These are phyloP conservation scores for Diceros bicornis DNA, from an alignment of 2,797 vertebrate genomes.

Conservation along the genomic window DNA sequence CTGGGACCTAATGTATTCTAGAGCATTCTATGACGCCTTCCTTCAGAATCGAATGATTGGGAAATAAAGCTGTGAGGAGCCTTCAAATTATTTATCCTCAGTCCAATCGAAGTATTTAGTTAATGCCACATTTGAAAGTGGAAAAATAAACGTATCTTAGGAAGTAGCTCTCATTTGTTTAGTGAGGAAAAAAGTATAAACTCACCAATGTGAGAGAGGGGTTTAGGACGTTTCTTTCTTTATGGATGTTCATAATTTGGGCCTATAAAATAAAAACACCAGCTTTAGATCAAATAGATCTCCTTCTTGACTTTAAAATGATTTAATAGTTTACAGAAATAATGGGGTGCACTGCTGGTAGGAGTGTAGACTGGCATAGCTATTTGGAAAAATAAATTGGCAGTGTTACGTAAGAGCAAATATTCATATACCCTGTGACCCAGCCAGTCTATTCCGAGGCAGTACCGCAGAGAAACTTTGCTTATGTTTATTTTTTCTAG, in stretches of 20 bases:
- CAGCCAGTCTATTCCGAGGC: background rate
- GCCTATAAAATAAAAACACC: background rate
- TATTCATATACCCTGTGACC: background rate
- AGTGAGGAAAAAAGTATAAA: background rate
- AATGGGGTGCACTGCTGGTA: background rate
- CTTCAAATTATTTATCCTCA: background rate
- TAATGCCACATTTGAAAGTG: constrained; percentile 8
- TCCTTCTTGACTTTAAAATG: constrained; percentile 32
- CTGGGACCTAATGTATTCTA: background rate
- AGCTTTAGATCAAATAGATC: background rate
- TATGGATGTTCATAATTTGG: background rate
- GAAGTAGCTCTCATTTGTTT: background rate
- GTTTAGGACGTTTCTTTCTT: background rate
- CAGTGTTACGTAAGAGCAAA: background rate
- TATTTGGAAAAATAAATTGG: background rate
- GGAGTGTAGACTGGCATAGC: background rate
- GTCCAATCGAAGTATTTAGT: background rate
- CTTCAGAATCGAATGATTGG: background rate
- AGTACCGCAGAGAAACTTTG: background rate
- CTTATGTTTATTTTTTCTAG: background rate
- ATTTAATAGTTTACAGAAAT: background rate
- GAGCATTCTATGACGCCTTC: background rate
- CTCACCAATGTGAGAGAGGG: background rate
- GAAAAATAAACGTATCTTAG: background rate
- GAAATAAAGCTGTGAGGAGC: background rate